Base-by-base conservation (phyloP, 2,888 invertebrate genomes). In the Drosophila nigricruria region DNA sequence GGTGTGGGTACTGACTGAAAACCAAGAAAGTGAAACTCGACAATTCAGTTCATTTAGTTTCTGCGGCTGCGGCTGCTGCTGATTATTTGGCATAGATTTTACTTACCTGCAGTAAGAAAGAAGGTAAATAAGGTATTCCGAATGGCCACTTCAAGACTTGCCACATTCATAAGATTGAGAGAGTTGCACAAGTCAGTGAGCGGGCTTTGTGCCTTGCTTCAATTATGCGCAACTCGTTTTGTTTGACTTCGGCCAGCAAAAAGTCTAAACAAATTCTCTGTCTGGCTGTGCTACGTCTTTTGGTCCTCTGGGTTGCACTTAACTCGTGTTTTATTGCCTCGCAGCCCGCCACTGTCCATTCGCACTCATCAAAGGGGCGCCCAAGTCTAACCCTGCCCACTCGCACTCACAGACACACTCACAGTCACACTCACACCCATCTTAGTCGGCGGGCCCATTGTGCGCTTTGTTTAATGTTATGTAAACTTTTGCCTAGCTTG, bases 401-500 rank as follows among this genome's bases (percentile, higher is more conserved):
- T 36, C 27, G 34, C 34, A 50, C 4, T 9, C 34, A n/a, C 34
- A 36, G 16, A 1, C 16, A 2, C 23, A 10, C 36, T 3, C 52
- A 36, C 52, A 36, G n/a, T 9, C 23, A 9, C 23, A 25, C 23
- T 23, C 34, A 36, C 34, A 23, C 25, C 27, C 3, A 27, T 1
- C 27, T 40, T 52, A 43, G 54, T 14, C 64, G 53, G 12, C 64
- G 53, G 63, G 73, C 84, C 72, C 73, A 87, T 89, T 85, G 84
- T 85, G 83, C 85, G 81, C 90, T 87, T 87, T 89, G 90, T 91
- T 90, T 88, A 90, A 90, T 90, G 90, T 90, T 90, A 91, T 90
- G 90, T 90, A 90, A 90, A 90, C 88, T 91, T 88, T 89, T 77
- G 80, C 86, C 78, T 75, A 70, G 80, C 83, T 71, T 77, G 70